Evolutionary conservation across 2,113 vertebrate genomes (phyloP).

Genomic region (Willisornis vidua): DNA sequence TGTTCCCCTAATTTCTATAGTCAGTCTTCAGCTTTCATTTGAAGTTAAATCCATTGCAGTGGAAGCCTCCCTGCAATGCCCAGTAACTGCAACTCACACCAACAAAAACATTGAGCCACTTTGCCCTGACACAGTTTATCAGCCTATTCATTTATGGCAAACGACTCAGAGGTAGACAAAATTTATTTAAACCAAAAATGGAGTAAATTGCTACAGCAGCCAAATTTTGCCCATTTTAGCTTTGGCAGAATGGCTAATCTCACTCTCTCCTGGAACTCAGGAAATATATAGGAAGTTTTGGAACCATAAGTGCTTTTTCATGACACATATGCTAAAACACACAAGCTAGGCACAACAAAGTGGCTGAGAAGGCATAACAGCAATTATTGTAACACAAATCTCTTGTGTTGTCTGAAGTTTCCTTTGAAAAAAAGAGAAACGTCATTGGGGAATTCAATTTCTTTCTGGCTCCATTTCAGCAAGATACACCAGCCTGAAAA

Average conservation of each 20-base stretch:
- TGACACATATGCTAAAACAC: neutral
- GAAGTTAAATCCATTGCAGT: neutral
- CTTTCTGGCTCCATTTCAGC: neutral
- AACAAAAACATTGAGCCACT: conserved; percentile 44
- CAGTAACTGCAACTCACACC: neutral
- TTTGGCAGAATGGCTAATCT: conserved; percentile 54
- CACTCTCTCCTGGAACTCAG: neutral
- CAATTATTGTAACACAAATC: neutral
- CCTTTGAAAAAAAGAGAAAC: neutral
- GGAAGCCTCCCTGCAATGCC: neutral
- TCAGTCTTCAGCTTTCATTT: neutral
- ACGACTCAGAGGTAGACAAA: conserved; percentile 60
- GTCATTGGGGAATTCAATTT: neutral
- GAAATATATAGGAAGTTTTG: neutral
- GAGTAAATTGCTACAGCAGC: conserved; percentile 52
- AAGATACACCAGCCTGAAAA: neutral
- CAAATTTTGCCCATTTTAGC: conserved; percentile 50
- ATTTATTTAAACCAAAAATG: conserved; percentile 44
- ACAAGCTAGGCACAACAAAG: conserved; percentile 28
- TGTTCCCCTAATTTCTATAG: neutral
- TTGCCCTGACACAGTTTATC: conserved; percentile 3
- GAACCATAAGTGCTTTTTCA: neutral
- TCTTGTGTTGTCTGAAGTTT: neutral
- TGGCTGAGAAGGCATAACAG: neutral
- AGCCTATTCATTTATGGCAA: conserved; percentile 49